These are phyloP conservation scores for Uromys caudimaculatus DNA, from an alignment of 2,797 vertebrate species.

Conservation along the genomic window DNA sequence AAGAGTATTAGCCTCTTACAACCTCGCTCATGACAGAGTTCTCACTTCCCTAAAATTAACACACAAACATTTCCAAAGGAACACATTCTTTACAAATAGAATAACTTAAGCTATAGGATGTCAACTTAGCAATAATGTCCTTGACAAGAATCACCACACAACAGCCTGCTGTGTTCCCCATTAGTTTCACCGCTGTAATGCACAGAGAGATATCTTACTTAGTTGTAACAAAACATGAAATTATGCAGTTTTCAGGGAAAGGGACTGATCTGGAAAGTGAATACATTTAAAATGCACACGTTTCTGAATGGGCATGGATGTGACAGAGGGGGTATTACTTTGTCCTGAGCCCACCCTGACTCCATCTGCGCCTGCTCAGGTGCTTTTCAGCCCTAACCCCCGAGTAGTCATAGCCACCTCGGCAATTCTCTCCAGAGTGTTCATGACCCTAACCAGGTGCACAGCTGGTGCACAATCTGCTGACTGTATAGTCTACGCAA, in stretches of 20 bases:
- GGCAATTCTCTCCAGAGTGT: background rate
- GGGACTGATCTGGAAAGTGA: background rate
- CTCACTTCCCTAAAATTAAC: slow-evolving; percentile 24
- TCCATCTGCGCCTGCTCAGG: background rate
- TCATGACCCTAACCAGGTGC: background rate
- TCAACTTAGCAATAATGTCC: background rate
- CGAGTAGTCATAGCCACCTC: background rate
- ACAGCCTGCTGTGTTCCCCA: background rate
- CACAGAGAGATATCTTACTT: too few relatives aligned
- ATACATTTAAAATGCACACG: slow-evolving; percentile 32
- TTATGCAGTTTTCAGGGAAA: background rate
- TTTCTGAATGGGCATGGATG: background rate
- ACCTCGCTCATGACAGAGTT: background rate
- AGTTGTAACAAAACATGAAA: background rate
- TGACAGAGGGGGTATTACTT: background rate
- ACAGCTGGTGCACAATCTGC: background rate
- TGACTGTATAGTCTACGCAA: background rate
- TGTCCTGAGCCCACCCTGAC: background rate
- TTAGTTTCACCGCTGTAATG: background rate
- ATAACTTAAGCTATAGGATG: background rate
- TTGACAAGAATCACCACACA: background rate
- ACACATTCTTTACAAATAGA: background rate
- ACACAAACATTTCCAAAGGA: background rate
- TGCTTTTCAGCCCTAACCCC: background rate
- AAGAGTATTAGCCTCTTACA: background rate